These are phyloP conservation scores for Lutraria lutraria DNA, from an alignment of 2,888 invertebrate species.

Conservation along the genomic window DNA sequence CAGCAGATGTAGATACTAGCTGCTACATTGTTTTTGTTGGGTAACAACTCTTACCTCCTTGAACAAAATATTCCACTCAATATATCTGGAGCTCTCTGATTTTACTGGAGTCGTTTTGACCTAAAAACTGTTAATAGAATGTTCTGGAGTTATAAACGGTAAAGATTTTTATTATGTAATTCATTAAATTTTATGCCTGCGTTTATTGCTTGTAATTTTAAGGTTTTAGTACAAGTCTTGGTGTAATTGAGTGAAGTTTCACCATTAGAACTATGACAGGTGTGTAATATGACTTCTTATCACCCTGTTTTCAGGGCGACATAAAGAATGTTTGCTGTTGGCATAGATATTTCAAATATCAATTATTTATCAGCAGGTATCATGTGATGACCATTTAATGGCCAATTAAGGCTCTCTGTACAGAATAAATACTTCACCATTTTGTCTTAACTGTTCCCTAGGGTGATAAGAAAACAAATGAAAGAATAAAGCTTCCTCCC, in stretches of 20 bases:
- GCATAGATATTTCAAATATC: slow-evolving; percentile 31
- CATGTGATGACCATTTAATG: slow-evolving; percentile 54
- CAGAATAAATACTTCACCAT: slow-evolving; percentile 26
- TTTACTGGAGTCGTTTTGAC: neutral
- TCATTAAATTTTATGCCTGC: neutral
- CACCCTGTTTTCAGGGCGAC: neutral
- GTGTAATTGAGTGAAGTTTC: neutral
- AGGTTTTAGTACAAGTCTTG: neutral
- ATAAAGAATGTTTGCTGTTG: neutral
- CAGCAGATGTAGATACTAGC: neutral
- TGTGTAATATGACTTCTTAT: neutral
- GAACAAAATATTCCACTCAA: neutral
- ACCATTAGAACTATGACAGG: neutral
- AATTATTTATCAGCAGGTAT: slow-evolving; percentile 53
- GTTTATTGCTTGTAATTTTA: slow-evolving; percentile 17
- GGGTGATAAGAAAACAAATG: slow-evolving; percentile 25
- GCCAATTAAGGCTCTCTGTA: slow-evolving; percentile 38
- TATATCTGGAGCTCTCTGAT: too few relatives aligned
- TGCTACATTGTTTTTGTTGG: neutral
- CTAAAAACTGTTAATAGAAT: neutral
- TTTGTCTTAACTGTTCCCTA: slow-evolving; percentile 32
- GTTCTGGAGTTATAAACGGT: neutral
- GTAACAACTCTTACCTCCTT: neutral
- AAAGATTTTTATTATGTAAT: slow-evolving; percentile 16
- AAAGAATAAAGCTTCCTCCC: neutral